phyloP scores from a whole-genome alignment of 2,888 invertebrate species.

The Phyllotreta striolata region DNA sequence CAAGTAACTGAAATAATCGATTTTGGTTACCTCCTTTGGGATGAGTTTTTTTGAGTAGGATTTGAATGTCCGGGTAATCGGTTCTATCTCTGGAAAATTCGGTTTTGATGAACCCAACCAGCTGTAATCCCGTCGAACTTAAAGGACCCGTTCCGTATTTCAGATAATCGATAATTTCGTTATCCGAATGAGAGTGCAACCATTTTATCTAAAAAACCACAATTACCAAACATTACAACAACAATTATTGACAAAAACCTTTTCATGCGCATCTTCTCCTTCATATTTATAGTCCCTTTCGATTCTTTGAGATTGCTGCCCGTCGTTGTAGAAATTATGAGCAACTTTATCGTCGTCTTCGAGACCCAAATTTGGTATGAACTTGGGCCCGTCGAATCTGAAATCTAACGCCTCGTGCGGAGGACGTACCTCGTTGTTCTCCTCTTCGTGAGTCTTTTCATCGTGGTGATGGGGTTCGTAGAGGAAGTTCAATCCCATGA shows the following conservation, averaged over 20 bases:
- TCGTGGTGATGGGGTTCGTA: slow-evolving; percentile 36
- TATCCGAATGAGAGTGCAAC: slow-evolving; percentile 24
- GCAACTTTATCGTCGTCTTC: slow-evolving; percentile 9
- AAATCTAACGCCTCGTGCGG: background rate
- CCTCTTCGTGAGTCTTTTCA: background rate
- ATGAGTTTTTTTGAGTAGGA: slow-evolving; percentile 48
- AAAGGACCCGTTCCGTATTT: slow-evolving; percentile 54
- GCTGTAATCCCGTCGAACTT: slow-evolving; percentile 49
- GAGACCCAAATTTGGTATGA: background rate
- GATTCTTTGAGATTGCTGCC: background rate
- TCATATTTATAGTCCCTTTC: slow-evolving; percentile 2
- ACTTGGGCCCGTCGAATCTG: slow-evolving; percentile 4
- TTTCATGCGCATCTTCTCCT: background rate
- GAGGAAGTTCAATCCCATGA: slow-evolving; percentile 70
- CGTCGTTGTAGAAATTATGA: slow-evolving; percentile 5
- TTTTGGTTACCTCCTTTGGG: slow-evolving; percentile 40
- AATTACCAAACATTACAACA: background rate
- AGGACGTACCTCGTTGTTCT: background rate
- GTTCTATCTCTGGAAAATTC: slow-evolving; percentile 50
- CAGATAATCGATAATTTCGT: slow-evolving; percentile 54
- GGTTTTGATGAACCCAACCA: slow-evolving; percentile 54
- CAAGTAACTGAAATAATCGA: too few species aligned
- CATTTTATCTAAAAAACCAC: slow-evolving; percentile 7
- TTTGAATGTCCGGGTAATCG: slow-evolving; percentile 54
- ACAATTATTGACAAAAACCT: background rate